Conservation (phyloP, 2,113 vertebrate species). For the Paradoxurus hermaphroditus region DNA sequence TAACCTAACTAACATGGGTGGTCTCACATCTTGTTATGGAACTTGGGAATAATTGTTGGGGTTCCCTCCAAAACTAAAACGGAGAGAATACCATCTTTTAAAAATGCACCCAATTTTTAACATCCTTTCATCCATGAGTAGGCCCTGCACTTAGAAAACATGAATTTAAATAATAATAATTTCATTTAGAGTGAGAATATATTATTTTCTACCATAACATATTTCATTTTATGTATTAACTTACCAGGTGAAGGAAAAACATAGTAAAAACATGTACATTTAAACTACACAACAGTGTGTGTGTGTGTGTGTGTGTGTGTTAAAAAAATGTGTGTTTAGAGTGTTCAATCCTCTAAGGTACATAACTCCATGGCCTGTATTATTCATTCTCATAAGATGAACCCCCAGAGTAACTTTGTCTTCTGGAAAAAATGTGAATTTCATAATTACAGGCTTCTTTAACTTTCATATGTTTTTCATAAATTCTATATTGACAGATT, state of each 20-base stretch:
- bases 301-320: background rate
- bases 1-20: background rate
- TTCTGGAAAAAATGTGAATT: background rate
- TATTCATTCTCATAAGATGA: background rate
- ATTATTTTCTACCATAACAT: background rate
- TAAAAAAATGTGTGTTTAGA: background rate
- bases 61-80: background rate
- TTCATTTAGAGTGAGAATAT: background rate
- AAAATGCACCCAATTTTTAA: background rate
- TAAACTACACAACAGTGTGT: background rate
- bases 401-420: background rate
- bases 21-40: background rate
- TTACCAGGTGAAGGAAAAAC: background rate
- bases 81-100: background rate
- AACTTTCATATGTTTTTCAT: background rate
- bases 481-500: background rate
- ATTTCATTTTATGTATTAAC: background rate
- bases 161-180: background rate
- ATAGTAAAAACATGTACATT: background rate
- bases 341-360: background rate
- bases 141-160: background rate
- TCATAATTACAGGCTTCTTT: background rate
- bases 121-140: background rate
- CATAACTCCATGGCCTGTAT: background rate
- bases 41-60: background rate